These are phyloP conservation scores for Orycteropus afer DNA, from an alignment of 2,113 vertebrate species.

Conservation along the genomic window DNA sequence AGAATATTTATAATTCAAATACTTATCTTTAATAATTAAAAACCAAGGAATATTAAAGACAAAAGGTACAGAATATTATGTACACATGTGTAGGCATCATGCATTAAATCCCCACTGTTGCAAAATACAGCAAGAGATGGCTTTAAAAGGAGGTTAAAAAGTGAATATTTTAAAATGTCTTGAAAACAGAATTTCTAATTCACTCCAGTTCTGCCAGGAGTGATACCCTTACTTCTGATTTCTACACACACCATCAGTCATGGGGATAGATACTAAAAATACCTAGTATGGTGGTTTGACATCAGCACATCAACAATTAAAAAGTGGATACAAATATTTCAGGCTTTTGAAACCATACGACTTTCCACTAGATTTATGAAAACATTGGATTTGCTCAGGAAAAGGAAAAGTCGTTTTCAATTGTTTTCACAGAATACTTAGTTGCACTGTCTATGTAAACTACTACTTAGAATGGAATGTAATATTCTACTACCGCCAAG, in stretches of 20 bases:
- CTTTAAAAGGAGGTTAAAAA: constrained; percentile 90
- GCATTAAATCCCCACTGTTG: constrained; percentile 91
- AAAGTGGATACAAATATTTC: constrained; percentile 87
- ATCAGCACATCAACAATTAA: constrained; percentile 89
- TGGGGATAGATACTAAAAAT: constrained; percentile 87
- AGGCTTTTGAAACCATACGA: constrained; percentile 81
- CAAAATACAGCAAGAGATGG: constrained; percentile 89
- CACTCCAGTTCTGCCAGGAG: constrained; percentile 87
- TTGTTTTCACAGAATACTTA: constrained; percentile 82
- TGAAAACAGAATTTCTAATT: constrained; percentile 90
- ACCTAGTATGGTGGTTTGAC: constrained; percentile 82
- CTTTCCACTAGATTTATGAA: constrained; percentile 83
- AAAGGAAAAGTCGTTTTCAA: constrained; percentile 77
- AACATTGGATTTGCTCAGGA: constrained; percentile 73
- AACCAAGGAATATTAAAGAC: constrained; percentile 98
- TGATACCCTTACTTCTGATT: constrained; percentile 86
- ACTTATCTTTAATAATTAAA: constrained; percentile 99
- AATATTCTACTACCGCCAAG: constrained; percentile 81
- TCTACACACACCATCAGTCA: constrained; percentile 83
- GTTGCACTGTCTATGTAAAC: constrained; percentile 84
- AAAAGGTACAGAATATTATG: constrained; percentile 95
- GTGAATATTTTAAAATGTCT: constrained; percentile 88
- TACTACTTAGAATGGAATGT: constrained; percentile 85
- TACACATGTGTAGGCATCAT: constrained; percentile 91
- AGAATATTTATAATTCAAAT: constrained; percentile 99